Evolutionary conservation across 2,888 invertebrate genomes (phyloP).

Genomic region (Sarcophaga caerulescens): DNA sequence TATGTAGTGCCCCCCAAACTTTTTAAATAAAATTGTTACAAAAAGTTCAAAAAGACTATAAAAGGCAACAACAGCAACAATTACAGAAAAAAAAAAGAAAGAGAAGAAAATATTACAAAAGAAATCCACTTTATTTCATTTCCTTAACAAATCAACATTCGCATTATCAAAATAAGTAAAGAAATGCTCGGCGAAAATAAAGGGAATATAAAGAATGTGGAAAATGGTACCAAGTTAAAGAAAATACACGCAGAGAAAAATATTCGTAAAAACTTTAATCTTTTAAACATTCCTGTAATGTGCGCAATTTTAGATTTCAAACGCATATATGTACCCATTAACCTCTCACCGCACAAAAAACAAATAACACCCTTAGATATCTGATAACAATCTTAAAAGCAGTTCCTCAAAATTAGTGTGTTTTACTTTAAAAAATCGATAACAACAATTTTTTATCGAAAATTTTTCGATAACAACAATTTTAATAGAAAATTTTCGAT

Average conservation of each 20-base stretch:
- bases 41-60: slow-evolving; percentile 25
- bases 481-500: too few species aligned
- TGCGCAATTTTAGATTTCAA: too few species aligned
- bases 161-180: slow-evolving; percentile 52
- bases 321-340: too few species aligned
- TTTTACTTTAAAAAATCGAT: too few species aligned
- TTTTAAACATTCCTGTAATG: too few species aligned
- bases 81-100: not conserved
- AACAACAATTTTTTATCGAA: too few species aligned
- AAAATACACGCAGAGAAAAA: slow-evolving; percentile 24
- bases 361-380: too few species aligned
- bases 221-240: slow-evolving; percentile 56
- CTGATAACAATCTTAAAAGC: too few species aligned
- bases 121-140: slow-evolving; percentile 54
- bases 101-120: slow-evolving; percentile 8
- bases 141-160: slow-evolving; percentile 63
- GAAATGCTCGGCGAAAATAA: slow-evolving; percentile 13
- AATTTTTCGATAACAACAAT: too few species aligned
- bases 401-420: too few species aligned
- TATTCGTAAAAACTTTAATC: too few species aligned
- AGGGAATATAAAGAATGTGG: slow-evolving; percentile 1
- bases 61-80: not conserved
- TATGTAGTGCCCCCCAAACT: not conserved
- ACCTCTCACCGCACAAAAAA: too few species aligned
- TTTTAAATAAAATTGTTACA: slow-evolving; percentile 5